Conservation (phyloP, 2,888 invertebrate genomes). For the Dynastes tityus region DNA sequence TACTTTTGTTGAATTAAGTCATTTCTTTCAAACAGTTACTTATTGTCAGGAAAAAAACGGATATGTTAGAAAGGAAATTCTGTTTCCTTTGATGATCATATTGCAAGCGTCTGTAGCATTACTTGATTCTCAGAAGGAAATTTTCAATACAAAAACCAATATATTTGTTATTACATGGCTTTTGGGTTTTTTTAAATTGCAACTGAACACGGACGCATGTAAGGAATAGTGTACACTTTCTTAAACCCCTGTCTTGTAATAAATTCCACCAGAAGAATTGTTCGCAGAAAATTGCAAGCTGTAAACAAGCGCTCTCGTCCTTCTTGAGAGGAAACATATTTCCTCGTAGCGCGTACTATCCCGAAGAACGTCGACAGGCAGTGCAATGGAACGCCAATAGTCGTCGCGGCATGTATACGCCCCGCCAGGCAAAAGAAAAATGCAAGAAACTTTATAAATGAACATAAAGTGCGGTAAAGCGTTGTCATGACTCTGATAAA, state of each 20-base stretch:
- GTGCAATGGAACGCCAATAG: slow-evolving; percentile 7
- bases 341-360: slow-evolving; percentile 2
- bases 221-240: not conserved
- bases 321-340: slow-evolving; percentile 31
- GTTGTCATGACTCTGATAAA: slow-evolving; percentile 44
- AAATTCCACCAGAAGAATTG: slow-evolving; percentile 12
- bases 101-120: too few relatives aligned
- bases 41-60: too few relatives aligned
- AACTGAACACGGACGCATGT: not conserved
- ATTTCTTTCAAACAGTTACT: too few relatives aligned
- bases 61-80: too few relatives aligned
- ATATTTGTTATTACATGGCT: too few relatives aligned
- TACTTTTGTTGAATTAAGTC: too few relatives aligned
- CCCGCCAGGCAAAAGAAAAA: slow-evolving; percentile 28
- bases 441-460: slow-evolving; percentile 39
- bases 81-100: too few relatives aligned
- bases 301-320: slow-evolving; percentile 28
- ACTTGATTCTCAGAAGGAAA: too few relatives aligned
- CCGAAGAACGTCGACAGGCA: not conserved
- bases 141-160: too few relatives aligned
- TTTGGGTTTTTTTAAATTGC: not conserved
- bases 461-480: slow-evolving; percentile 43
- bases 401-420: not conserved
- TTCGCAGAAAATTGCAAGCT: slow-evolving; percentile 8
- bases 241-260: not conserved